Conservation (phyloP, 2,888 invertebrate genomes). For the Linhomoeus sp. region DNA sequence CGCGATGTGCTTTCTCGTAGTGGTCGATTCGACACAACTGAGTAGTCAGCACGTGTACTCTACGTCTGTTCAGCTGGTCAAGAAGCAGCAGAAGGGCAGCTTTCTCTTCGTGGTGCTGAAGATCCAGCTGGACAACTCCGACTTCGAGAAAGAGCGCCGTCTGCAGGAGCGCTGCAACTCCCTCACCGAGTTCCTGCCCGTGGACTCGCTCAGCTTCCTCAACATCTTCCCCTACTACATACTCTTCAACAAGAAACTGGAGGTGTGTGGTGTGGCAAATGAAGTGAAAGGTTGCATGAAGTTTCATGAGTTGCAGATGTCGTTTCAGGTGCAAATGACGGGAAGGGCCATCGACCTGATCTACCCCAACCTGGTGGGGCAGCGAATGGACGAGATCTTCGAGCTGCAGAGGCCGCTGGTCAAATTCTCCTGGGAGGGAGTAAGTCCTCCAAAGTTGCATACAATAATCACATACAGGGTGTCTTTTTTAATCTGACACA, state of each 20-base stretch:
- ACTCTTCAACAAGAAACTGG: conserved; percentile 49
- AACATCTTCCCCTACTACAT: conserved; percentile 71
- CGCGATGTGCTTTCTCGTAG: no score
- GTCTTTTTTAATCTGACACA: no score
- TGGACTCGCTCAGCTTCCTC: conserved; percentile 38
- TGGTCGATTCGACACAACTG: no score
- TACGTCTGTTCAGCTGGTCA: conserved; percentile 9
- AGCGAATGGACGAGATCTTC: conserved; percentile 46
- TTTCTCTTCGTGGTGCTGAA: conserved; percentile 37
- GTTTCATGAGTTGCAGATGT: no score
- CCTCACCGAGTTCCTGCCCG: conserved; percentile 16
- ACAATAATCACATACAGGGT: no score
- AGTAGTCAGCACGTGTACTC: no score
- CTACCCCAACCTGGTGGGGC: neutral
- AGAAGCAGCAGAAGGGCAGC: conserved; percentile 12
- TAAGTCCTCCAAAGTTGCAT: no score
- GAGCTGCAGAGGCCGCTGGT: conserved; percentile 59
- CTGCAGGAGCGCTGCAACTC: conserved; percentile 9
- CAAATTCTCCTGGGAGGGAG: conserved; percentile 61
- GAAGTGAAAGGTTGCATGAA: no score
- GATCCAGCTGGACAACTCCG: conserved; percentile 64
- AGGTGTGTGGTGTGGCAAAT: no score
- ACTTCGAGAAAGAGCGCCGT: conserved; percentile 37
- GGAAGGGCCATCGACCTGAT: neutral
- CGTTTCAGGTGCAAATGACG: no score